Conservation (phyloP, 2,113 vertebrate genomes). For the Dromiciops gliroides region DNA sequence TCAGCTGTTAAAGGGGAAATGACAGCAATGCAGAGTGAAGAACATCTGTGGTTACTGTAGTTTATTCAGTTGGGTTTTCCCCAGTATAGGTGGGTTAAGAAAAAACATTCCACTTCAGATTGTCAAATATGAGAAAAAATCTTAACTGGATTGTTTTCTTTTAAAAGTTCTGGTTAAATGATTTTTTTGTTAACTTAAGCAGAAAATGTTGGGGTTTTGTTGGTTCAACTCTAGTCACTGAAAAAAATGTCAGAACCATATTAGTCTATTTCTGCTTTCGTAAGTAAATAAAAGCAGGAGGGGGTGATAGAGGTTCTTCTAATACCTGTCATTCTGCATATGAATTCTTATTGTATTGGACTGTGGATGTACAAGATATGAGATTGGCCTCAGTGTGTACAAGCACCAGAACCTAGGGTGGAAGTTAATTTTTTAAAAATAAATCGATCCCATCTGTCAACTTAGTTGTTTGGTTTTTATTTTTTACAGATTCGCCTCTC, state of each 20-base stretch:
- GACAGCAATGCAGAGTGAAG: not conserved
- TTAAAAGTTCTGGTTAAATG: not conserved
- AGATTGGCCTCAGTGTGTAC: not conserved
- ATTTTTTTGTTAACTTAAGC: not conserved
- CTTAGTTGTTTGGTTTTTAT: not conserved
- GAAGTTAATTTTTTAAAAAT: conserved; percentile 14
- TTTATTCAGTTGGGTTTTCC: not conserved
- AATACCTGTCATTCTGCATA: not conserved
- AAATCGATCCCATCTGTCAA: conserved; percentile 25
- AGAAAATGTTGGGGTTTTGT: conserved; percentile 34
- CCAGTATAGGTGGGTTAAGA: not conserved
- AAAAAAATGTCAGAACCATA: conserved; percentile 21
- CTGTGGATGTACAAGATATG: not conserved
- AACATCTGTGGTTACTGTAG: not conserved
- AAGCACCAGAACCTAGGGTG: not conserved
- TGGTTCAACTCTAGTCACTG: conserved; percentile 32
- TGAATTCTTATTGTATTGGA: not conserved
- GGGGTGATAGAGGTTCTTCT: conserved; percentile 41
- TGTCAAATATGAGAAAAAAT: not conserved
- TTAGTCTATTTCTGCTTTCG: conserved; percentile 12
- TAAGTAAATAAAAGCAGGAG: too few species aligned
- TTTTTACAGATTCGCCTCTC: conserved; percentile 9
- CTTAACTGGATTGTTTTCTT: not conserved
- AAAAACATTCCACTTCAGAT: not conserved
- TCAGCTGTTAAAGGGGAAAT: conserved; percentile 55